Evolutionary conservation across 2,888 invertebrate species (phyloP).

Genomic region (Xylophagus ater): DNA sequence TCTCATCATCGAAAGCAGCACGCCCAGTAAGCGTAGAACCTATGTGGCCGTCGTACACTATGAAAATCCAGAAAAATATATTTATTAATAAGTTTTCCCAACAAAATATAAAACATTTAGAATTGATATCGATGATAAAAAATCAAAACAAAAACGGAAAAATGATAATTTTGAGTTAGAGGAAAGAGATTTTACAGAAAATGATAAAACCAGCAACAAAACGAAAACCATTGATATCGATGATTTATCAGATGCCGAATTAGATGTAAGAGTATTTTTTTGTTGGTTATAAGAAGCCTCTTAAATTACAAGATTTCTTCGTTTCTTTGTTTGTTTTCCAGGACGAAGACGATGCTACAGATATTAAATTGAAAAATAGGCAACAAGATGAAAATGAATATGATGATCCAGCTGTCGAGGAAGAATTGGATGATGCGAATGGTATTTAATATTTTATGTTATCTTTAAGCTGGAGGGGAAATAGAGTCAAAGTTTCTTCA

Average conservation of each 20-base stretch:
- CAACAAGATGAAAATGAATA: constrained; percentile 53
- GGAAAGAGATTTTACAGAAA: constrained; percentile 35
- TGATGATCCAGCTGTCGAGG: constrained; percentile 51
- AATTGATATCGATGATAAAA: constrained; percentile 38
- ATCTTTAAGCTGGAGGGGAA: no score
- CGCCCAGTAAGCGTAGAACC: no score
- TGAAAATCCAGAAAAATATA: constrained; percentile 1
- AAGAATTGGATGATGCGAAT: constrained; percentile 41
- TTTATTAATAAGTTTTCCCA: not conserved
- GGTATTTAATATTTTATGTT: constrained; percentile 19
- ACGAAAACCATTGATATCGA: constrained; percentile 28
- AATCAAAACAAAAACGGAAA: constrained; percentile 33
- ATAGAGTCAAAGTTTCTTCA: no score
- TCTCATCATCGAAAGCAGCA: no score
- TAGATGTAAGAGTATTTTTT: constrained; percentile 21
- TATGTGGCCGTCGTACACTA: no score
- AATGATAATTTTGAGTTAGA: constrained; percentile 37
- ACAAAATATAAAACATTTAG: constrained; percentile 24
- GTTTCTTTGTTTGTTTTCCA: constrained; percentile 8
- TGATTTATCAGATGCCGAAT: constrained; percentile 33
- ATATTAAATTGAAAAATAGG: constrained; percentile 44
- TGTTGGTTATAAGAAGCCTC: not conserved
- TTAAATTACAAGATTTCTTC: not conserved
- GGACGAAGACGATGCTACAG: constrained; percentile 37
- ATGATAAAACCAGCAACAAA: constrained; percentile 43